Conservation (phyloP, 2,797 vertebrate species). For the Betta splendens region DNA sequence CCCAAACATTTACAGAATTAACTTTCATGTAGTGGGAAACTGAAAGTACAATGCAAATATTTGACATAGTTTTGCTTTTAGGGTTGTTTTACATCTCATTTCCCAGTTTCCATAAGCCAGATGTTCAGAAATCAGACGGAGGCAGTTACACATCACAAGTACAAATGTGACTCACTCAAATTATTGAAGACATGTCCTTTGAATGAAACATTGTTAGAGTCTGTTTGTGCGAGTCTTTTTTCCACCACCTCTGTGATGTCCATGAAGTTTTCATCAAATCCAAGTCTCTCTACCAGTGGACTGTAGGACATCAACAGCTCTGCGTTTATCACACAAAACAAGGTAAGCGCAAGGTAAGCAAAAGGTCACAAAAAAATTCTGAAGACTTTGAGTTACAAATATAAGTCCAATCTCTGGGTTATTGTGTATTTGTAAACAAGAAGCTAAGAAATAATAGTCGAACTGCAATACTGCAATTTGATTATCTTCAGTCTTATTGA, state of each 20-base stretch:
- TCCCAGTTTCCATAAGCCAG: constrained; percentile 50
- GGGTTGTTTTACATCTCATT: constrained; percentile 43
- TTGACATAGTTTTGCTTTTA: not conserved
- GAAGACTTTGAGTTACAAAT: not conserved
- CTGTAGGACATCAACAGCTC: constrained; percentile 88
- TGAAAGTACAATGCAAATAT: constrained; percentile 66
- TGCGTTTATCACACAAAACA: constrained; percentile 56
- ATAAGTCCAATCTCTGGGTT: not conserved
- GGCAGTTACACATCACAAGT: constrained; percentile 1
- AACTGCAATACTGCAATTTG: too few relatives aligned
- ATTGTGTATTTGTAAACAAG: not conserved
- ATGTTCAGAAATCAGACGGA: constrained; percentile 12
- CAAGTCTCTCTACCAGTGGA: constrained; percentile 89
- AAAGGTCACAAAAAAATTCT: not conserved
- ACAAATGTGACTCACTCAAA: constrained; percentile 69
- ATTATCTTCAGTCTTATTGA: not conserved
- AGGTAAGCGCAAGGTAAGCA: constrained; percentile 23
- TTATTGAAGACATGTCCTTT: constrained; percentile 85
- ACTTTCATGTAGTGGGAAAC: constrained; percentile 26
- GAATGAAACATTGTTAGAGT: constrained; percentile 58
- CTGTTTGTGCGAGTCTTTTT: constrained; percentile 67
- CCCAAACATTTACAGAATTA: not conserved
- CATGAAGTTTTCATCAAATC: constrained; percentile 94
- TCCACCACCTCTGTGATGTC: constrained; percentile 88
- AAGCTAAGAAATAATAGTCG: not conserved